Conservation (phyloP, 2,888 invertebrate species). For the Monopis laevigella region DNA sequence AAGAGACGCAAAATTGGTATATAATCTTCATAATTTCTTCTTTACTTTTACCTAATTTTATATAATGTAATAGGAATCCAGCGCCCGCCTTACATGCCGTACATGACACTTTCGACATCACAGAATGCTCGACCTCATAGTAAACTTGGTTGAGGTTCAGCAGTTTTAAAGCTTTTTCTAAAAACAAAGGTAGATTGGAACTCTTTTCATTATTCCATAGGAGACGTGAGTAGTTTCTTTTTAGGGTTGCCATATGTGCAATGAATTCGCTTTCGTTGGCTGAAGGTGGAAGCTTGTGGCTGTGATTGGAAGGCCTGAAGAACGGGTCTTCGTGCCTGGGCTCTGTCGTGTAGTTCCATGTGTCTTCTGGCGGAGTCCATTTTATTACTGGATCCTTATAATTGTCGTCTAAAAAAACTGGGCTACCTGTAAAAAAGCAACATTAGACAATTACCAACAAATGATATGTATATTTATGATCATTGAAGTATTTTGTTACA, state of each 20-base stretch:
- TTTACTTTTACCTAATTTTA: constrained; percentile 83
- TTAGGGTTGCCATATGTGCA: constrained; percentile 50
- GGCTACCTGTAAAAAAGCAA: constrained; percentile 42
- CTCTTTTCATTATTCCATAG: constrained; percentile 79
- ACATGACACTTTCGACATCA: constrained; percentile 92
- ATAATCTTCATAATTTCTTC: constrained; percentile 87
- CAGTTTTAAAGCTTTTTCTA: constrained; percentile 83
- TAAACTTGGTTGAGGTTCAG: constrained; percentile 85
- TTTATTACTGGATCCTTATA: constrained; percentile 40
- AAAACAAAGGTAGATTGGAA: constrained; percentile 78
- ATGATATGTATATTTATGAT: not conserved
- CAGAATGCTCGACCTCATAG: constrained; percentile 87
- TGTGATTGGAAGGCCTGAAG: constrained; percentile 52
- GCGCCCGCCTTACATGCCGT: constrained; percentile 91
- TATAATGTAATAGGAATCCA: constrained; percentile 86
- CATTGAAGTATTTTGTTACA: constrained; percentile 15
- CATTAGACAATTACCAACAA: not conserved
- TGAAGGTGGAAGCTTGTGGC: constrained; percentile 58
- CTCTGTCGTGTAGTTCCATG: constrained; percentile 51
- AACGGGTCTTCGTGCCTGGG: constrained; percentile 49
- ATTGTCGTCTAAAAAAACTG: constrained; percentile 46
- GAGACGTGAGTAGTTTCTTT: constrained; percentile 65
- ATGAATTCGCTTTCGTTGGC: constrained; percentile 58
- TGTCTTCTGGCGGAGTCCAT: constrained; percentile 58
- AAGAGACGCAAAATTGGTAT: constrained; percentile 85